Percentiles rank a stretch among this genome's conserved stretches.
Conservation (phyloP, 2,888 invertebrate species). For the Dermolepida albohirtum region DNA sequence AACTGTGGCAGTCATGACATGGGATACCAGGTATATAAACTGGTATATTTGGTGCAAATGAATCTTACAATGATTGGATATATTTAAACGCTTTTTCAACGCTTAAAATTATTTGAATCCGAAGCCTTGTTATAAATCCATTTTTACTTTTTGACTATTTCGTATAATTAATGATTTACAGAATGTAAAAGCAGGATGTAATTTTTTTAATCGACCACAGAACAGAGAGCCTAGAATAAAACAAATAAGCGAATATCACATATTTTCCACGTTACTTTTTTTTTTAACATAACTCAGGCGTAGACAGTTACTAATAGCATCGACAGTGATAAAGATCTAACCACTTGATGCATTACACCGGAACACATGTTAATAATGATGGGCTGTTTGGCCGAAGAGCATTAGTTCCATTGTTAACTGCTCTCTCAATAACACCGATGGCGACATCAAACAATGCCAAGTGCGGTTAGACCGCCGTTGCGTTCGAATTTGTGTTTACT, state of each 20-base stretch:
- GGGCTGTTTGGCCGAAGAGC: constrained; percentile 48
- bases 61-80: no score
- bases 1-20: no score
- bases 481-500: constrained; percentile 60
- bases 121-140: no score
- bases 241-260: constrained; percentile 20
- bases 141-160: no score
- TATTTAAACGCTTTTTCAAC: no score
- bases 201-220: no score
- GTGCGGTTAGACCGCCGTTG: constrained; percentile 59
- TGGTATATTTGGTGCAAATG: no score
- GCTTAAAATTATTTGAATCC: no score
- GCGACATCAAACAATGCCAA: constrained; percentile 63
- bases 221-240: background rate
- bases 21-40: no score
- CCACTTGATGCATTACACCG: constrained; percentile 56
- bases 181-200: no score
- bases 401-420: constrained; percentile 58
- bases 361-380: constrained; percentile 56
- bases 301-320: constrained; percentile 31
- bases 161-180: no score
- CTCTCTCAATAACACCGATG: constrained; percentile 62
- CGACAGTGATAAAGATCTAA: constrained; percentile 53
- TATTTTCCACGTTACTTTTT: constrained; percentile 31
- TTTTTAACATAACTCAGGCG: constrained; percentile 15